These are phyloP conservation scores for Drosophila pseudoananassae DNA, from an alignment of 1,140 invertebrate genomes.

Conservation along the genomic window DNA sequence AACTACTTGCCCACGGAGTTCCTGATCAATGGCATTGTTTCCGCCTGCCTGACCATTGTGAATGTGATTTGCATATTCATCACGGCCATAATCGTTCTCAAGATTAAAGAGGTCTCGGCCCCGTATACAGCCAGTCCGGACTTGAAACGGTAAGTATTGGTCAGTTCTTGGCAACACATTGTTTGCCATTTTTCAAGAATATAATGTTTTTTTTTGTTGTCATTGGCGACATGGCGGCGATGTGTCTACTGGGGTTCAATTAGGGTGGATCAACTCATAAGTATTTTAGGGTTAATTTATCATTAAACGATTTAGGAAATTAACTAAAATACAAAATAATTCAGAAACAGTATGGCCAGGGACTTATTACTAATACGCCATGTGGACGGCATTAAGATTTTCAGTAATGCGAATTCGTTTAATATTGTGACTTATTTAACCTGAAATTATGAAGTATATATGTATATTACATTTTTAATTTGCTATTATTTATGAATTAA, in stretches of 20 bases:
- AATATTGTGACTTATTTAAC: too few relatives aligned
- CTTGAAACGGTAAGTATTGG: conserved; percentile 86
- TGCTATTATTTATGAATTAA: too few relatives aligned
- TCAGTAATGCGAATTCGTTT: background rate
- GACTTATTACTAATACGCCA: too few relatives aligned
- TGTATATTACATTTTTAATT: too few relatives aligned
- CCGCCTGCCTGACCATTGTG: conserved; percentile 91
- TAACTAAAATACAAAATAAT: background rate
- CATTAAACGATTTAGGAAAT: background rate
- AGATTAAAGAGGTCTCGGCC: conserved; percentile 94
- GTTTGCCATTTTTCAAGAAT: conserved; percentile 7
- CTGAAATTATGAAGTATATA: too few relatives aligned
- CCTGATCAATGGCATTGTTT: conserved; percentile 91
- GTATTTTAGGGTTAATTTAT: background rate
- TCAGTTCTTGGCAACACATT: conserved; percentile 6
- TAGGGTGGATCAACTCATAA: conserved; percentile 12
- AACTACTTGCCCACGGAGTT: conserved; percentile 91
- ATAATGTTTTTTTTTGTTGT: conserved; percentile 3
- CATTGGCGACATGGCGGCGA: conserved; percentile 29
- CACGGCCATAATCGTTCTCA: conserved; percentile 91
- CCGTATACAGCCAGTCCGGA: conserved; percentile 91
- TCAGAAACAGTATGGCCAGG: too few relatives aligned
- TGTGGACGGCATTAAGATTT: too few relatives aligned
- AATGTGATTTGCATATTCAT: conserved; percentile 94
- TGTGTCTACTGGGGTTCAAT: background rate